A percentile compares a stretch with the other conserved stretches of the same genome.
phyloP scores from a whole-genome alignment of 1,140 invertebrate genomes.

The Saccostrea cuccullata region DNA sequence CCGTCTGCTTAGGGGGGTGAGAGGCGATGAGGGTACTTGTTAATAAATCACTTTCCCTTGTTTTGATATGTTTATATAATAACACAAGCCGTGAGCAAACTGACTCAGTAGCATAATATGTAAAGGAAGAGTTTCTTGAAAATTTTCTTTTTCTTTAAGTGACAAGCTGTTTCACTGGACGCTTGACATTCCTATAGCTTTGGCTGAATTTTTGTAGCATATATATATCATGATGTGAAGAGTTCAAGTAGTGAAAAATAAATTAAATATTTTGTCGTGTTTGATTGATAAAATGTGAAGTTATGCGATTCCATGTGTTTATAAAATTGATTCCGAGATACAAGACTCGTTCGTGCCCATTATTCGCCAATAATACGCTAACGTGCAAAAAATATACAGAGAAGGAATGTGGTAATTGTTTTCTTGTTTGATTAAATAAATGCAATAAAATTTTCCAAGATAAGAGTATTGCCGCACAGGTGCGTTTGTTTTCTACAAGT shows the following conservation, averaged over 20 bases:
- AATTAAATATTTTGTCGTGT: not conserved
- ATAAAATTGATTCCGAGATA: not conserved
- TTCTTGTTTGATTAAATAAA: slow-evolving; percentile 37
- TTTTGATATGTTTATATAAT: slow-evolving; percentile 26
- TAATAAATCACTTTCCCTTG: slow-evolving; percentile 5
- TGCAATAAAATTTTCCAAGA: slow-evolving; percentile 36
- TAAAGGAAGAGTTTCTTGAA: not conserved
- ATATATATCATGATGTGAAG: not conserved
- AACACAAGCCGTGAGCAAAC: not conserved
- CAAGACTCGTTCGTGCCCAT: not conserved
- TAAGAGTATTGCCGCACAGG: slow-evolving; percentile 24
- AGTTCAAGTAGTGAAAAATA: not conserved
- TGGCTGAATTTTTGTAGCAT: too few relatives aligned
- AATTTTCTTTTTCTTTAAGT: not conserved
- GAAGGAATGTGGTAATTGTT: slow-evolving; percentile 30
- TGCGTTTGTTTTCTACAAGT: slow-evolving; percentile 10
- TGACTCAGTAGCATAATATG: not conserved
- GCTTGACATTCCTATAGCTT: too few relatives aligned
- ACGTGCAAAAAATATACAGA: slow-evolving; percentile 8
- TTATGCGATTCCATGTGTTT: not conserved
- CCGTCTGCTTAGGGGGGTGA: not conserved
- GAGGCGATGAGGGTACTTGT: slow-evolving; percentile 1
- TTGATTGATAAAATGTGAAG: not conserved
- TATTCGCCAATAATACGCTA: slow-evolving; percentile 23
- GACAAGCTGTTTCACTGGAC: too few relatives aligned